These are phyloP conservation scores for Morbakka virulenta DNA, from an alignment of 30 jellyfish, hydroid and myxozoan species.

Conservation along the genomic window DNA sequence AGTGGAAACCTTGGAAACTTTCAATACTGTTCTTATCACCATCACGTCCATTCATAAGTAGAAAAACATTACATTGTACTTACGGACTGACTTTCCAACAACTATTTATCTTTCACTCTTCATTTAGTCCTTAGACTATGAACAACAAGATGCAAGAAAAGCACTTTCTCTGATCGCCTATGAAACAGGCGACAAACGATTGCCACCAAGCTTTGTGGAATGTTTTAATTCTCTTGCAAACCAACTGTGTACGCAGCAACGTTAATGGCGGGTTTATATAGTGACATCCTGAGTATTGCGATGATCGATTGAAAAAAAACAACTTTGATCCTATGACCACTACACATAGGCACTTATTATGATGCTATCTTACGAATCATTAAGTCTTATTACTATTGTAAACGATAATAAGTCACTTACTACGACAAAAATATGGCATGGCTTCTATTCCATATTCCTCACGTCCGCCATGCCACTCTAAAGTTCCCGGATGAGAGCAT, in stretches of 20 bases:
- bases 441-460: background rate
- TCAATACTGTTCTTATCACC: background rate
- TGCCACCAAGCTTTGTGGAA: background rate
- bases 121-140: background rate
- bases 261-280: background rate
- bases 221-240: background rate
- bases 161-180: background rate
- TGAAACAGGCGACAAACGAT: background rate
- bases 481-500: constrained; percentile 64
- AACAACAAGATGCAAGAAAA: background rate
- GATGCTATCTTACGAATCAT: no score
- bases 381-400: no score
- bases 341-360: no score
- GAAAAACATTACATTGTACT: background rate
- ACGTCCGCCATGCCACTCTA: constrained; percentile 82
- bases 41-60: background rate
- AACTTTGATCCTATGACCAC: no score
- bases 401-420: background rate
- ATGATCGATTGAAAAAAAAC: background rate
- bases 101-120: background rate
- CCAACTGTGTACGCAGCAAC: constrained; percentile 1
- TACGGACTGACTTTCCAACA: background rate
- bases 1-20: background rate
- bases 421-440: background rate
- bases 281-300: background rate